Evolutionary conservation across 2,113 vertebrate genomes (phyloP).

Genomic region (Circaetus cinerascens): DNA sequence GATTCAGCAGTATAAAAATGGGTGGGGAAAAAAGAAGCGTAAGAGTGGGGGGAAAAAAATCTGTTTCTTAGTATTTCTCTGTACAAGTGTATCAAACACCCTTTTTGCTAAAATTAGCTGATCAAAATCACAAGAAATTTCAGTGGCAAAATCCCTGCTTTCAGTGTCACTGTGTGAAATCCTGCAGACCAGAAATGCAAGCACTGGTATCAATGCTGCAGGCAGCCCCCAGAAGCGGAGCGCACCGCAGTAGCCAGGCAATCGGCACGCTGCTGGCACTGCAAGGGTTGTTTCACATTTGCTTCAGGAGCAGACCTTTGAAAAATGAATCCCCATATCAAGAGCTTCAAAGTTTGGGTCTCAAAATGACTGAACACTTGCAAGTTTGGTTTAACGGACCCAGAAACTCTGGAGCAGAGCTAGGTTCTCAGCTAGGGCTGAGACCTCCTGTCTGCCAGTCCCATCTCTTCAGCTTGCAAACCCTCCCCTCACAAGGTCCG

Average conservation of each 20-base stretch:
- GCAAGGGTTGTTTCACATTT: background rate
- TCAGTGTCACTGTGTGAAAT: background rate
- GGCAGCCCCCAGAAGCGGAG: background rate
- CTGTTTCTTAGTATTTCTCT: background rate
- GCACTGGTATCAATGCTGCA: background rate
- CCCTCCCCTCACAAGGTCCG: background rate
- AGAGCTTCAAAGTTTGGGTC: background rate
- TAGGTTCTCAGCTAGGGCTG: background rate
- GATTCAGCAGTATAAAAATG: background rate
- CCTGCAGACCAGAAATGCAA: background rate
- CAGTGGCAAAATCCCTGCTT: background rate
- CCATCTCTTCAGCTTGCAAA: background rate
- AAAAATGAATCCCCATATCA: background rate
- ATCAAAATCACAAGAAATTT: background rate
- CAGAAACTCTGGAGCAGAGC: background rate
- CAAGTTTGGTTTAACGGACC: background rate
- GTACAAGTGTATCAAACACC: background rate
- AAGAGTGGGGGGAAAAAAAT: too few species aligned
- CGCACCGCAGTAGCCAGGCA: background rate
- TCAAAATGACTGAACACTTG: background rate
- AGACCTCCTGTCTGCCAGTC: background rate
- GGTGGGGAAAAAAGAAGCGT: accelerated
- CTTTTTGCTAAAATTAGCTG: background rate
- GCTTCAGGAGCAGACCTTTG: background rate
- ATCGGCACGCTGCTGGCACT: background rate